Evolutionary conservation across 2,888 invertebrate genomes (phyloP), one percentile per base, ranked within the genome.

Genomic region (Selenia dentaria): DNA sequence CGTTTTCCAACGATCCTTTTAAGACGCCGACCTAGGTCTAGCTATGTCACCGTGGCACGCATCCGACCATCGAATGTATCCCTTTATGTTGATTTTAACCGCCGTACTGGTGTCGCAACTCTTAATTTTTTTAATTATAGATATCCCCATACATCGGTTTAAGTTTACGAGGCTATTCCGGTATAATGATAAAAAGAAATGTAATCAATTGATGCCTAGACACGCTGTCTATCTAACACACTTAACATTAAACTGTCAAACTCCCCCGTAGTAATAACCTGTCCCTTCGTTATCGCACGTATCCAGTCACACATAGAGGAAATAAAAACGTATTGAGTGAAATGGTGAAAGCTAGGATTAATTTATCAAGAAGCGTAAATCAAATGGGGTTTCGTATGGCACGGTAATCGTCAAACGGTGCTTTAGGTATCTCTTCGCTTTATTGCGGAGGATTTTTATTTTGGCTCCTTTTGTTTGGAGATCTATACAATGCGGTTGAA

Each of bases 311-410:
- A 42, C 45, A 38, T 37, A 18, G 26, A 28, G 47, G 38, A 27
- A 41, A 48, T 42, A 48, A 44, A 52, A 49, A 46, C 43, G 35
- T 50, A 54, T 54, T 40, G 33, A 34, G 39, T 39, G 34, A 45
- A 45, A 36, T 32, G 38, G 42, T 54, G 27, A 45, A 38, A 49
- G 37, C 40, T 18, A 9, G 32, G 34, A 50, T 47, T 54, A 41
- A 46, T 40, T 42, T 38, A 38, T 42, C 38, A 32, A 28, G 24
- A 14, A 27, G 20, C 12, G 28, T 41, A 48, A 42, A 48, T 42
- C 48, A 38, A 48, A 48, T 48, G n/a, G 40, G 24, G 24, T 37
- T 26, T 25, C 16, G 18, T 24, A 29, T 32, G 29, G 20, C 25
- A 38, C 12, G 46, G 26, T 13, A 36, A 46, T 46, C 31, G 25